Evolutionary conservation across 2,797 vertebrate species (phyloP), one percentile per base, ranked within the genome.

Genomic region (Trichosurus vulpecula): DNA sequence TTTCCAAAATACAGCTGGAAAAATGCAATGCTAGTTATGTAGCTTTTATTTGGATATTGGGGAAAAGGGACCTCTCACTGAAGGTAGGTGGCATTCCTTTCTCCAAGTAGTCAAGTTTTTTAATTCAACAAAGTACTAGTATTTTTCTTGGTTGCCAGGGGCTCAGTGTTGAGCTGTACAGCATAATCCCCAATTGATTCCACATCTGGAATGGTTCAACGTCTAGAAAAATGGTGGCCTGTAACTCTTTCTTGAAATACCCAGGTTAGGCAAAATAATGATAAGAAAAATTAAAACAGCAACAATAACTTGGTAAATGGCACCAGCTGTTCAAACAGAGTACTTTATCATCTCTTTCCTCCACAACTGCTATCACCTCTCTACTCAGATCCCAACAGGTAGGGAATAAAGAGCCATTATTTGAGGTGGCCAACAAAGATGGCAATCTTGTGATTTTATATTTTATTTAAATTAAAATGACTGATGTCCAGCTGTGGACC

Each of bases 401-500:
- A 6, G 52, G 51, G 29, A 93, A 61, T 87, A 91, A 29, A 94
- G 92, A 91, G 30, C 54, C 14, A 51, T 22, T 58, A 1, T 2
- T 87, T 2, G 4, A 54, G 90, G 58, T 47, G 92, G 87, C 53
- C 91, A 41, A 52, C 91, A 91, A 94, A 91, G 91, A 90, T 0
- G 10, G 57, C 19, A 1, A 92, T 92, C 90, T 96, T 90, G 19
- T 95, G 55, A 90, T 92, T 91, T 81, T 47, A 74, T 74, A 19
- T 74, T 74, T 94, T 90, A 54, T 31, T 92, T 54, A 91, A 94
- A 94, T 31, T 6, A 6, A 96, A 94, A n/a, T 30, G 90, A 90
- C 61, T 93, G 14, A 94, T 97, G 90, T 87, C 54, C n/a, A 94
- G 6, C 95, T 95, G 27, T 95, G 54, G 16, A 61, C 81, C 95